phyloP scores from a whole-genome alignment of 2,113 vertebrate genomes.

The Brachypodius melanocephalos region DNA sequence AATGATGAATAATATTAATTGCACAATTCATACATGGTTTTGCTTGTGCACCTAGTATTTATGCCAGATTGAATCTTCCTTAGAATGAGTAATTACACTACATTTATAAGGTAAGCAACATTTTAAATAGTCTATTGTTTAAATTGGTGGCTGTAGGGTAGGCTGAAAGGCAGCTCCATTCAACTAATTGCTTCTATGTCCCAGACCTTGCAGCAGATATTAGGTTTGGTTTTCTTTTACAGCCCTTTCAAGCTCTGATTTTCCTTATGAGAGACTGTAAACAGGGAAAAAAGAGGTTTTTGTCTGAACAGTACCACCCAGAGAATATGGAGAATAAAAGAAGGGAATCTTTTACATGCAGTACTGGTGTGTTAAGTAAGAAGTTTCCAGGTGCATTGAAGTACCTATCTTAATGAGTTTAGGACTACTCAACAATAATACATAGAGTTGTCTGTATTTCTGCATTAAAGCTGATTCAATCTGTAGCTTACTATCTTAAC shows the following conservation, averaged over 20 bases:
- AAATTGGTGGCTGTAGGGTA: conserved; percentile 44
- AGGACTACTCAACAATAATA: background rate
- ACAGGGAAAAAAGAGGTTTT: background rate
- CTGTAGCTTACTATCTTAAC: background rate
- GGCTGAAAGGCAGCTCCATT: conserved; percentile 32
- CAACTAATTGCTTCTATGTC: conserved; percentile 58
- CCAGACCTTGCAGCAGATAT: conserved; percentile 63
- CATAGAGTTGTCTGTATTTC: background rate
- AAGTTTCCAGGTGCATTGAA: background rate
- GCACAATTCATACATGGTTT: background rate
- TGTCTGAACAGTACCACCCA: background rate
- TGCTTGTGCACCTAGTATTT: background rate
- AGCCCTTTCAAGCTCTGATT: background rate
- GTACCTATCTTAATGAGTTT: background rate
- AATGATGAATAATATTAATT: background rate
- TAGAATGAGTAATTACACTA: conserved; percentile 48
- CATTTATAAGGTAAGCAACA: conserved; percentile 42
- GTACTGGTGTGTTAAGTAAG: background rate
- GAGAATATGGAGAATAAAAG: background rate
- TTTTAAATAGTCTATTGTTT: conserved; percentile 63
- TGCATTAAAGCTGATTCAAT: background rate
- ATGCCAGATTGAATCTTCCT: conserved; percentile 1
- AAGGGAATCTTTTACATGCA: background rate
- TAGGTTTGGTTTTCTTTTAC: conserved; percentile 58
- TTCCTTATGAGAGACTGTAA: background rate